These are phyloP conservation scores for Martes flavigula DNA, from an alignment of 2,797 vertebrate genomes.

Conservation along the genomic window DNA sequence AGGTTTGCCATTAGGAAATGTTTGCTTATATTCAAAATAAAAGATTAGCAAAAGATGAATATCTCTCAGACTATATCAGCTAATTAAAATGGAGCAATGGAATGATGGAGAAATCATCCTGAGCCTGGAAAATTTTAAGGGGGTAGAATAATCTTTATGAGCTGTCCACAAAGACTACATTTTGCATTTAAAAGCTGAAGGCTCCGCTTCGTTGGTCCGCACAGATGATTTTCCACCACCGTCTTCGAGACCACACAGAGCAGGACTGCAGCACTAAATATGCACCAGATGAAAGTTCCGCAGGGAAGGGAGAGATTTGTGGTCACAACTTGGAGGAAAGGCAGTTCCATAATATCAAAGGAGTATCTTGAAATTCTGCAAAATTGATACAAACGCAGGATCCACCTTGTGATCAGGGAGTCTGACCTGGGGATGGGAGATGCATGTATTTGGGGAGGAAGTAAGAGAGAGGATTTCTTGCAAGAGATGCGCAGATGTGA, in stretches of 20 bases:
- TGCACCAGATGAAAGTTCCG: not conserved
- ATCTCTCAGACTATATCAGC: not conserved
- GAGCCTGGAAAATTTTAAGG: not conserved
- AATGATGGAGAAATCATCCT: not conserved
- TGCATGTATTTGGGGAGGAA: not conserved
- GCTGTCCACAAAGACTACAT: not conserved
- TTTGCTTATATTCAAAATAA: not conserved
- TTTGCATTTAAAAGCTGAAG: not conserved
- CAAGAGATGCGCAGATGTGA: not conserved
- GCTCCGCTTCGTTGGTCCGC: not conserved
- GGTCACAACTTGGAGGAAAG: not conserved
- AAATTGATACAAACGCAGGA: not conserved
- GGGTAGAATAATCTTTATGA: not conserved
- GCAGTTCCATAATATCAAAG: not conserved
- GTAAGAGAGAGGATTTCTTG: not conserved
- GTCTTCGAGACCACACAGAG: not conserved
- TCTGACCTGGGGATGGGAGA: accelerated
- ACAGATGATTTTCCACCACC: not conserved
- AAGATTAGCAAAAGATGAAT: not conserved
- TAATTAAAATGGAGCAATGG: not conserved
- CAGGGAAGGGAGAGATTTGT: not conserved
- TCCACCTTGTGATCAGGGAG: not conserved
- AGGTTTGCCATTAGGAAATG: not conserved
- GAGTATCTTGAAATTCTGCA: not conserved
- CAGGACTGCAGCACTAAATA: not conserved